These are phyloP conservation scores for Amorpha juglandis DNA, from an alignment of 2,888 invertebrate species.

Conservation along the genomic window DNA sequence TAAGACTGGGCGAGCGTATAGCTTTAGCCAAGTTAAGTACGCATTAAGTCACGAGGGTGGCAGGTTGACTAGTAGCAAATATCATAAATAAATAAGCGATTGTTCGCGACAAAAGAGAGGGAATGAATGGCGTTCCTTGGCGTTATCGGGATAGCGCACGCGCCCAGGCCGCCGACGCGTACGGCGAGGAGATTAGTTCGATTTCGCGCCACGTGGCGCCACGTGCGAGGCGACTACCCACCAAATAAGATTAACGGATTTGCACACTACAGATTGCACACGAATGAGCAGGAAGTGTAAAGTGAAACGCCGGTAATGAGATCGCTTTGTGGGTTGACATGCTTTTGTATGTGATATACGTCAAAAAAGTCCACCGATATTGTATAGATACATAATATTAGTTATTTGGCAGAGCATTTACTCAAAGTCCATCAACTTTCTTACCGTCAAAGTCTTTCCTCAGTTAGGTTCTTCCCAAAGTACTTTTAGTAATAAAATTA, in stretches of 20 bases:
- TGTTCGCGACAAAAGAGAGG: slow-evolving; percentile 81
- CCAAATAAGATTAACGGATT: slow-evolving; percentile 84
- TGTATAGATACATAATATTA: background rate
- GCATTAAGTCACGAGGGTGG: slow-evolving; percentile 72
- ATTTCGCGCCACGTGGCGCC: slow-evolving; percentile 81
- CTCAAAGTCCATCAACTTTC: no score
- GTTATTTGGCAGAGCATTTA: background rate
- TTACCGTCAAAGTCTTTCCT: no score
- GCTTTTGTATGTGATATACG: slow-evolving; percentile 50
- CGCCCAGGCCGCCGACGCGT: slow-evolving; percentile 75
- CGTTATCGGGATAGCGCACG: slow-evolving; percentile 80
- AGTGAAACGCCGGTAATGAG: slow-evolving; percentile 82
- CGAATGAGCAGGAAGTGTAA: slow-evolving; percentile 83
- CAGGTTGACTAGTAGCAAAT: slow-evolving; percentile 79
- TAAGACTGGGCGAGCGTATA: slow-evolving; percentile 40
- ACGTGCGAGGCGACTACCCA: slow-evolving; percentile 74
- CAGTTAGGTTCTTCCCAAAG: no score
- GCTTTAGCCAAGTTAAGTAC: slow-evolving; percentile 59
- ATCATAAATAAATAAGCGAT: slow-evolving; percentile 84
- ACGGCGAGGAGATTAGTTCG: slow-evolving; percentile 80
- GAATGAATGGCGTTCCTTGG: slow-evolving; percentile 82
- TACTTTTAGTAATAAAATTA: no score
- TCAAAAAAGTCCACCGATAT: slow-evolving; percentile 29
- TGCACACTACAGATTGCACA: slow-evolving; percentile 84
- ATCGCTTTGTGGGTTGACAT: slow-evolving; percentile 70